Percentiles rank a stretch among this genome's conserved stretches.
These are phyloP conservation scores for Arothron firmamentum DNA, from an alignment of 2,113 vertebrate species.

Conservation along the genomic window DNA sequence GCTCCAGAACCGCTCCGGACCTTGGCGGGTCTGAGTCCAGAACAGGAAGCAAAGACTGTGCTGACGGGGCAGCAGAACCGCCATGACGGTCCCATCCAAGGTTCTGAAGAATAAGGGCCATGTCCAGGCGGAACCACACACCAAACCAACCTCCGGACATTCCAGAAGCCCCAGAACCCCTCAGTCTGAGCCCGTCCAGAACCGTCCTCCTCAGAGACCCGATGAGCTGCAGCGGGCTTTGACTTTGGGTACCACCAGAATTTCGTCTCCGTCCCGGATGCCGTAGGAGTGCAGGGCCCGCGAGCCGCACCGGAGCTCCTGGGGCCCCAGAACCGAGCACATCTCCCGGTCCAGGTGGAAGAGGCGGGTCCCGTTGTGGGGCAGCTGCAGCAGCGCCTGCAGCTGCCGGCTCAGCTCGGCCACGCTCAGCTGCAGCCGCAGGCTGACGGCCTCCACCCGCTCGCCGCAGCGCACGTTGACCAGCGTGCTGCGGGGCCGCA, in stretches of 20 bases:
- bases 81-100: too few relatives aligned
- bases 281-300: constrained; percentile 90
- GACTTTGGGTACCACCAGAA: constrained; percentile 85
- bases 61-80: too few relatives aligned
- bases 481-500: constrained; percentile 82
- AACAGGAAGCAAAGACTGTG: too few relatives aligned
- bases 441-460: constrained; percentile 82
- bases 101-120: too few relatives aligned
- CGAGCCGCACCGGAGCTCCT: constrained; percentile 88
- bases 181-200: too few relatives aligned
- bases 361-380: constrained; percentile 85
- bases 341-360: constrained; percentile 89
- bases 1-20: too few relatives aligned
- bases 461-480: constrained; percentile 91
- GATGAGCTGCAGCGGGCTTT: constrained; percentile 75
- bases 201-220: constrained; percentile 27
- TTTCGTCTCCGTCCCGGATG: constrained; percentile 93
- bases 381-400: constrained; percentile 82
- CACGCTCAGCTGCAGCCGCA: constrained; percentile 91
- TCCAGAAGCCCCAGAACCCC: not conserved
- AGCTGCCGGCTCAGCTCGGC: constrained; percentile 91
- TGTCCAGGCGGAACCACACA: too few relatives aligned
- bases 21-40: too few relatives aligned
- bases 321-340: constrained; percentile 78
- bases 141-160: constrained; percentile 39